phyloP scores from a whole-genome alignment of 2,113 vertebrate species.

The Triplophysa siluroides region DNA sequence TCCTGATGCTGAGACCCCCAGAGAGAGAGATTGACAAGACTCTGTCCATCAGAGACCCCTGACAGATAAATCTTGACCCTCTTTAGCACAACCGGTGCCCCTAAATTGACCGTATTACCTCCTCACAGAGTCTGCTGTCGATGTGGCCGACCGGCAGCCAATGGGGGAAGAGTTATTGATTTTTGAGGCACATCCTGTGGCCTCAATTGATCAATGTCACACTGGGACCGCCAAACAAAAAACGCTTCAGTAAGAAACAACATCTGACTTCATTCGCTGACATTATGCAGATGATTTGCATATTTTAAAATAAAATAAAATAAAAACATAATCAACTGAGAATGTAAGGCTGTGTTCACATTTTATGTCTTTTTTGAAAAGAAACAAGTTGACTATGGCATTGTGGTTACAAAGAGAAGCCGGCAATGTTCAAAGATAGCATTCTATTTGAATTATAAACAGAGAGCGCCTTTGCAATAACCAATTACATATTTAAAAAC shows the following conservation, averaged over 20 bases:
- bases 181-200: constrained; percentile 4
- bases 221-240: background rate
- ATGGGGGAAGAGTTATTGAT: constrained; percentile 33
- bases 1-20: background rate
- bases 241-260: background rate
- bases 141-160: constrained; percentile 24
- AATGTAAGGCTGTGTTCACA: too few species aligned
- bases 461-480: too few species aligned
- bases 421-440: too few species aligned
- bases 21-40: constrained; percentile 3
- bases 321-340: too few species aligned
- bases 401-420: too few species aligned
- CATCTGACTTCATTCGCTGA: too few species aligned
- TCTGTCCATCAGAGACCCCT: constrained; percentile 3
- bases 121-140: constrained; percentile 33
- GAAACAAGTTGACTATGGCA: too few species aligned
- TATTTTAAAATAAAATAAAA: too few species aligned
- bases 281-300: too few species aligned
- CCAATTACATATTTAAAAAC: too few species aligned
- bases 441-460: too few species aligned
- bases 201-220: constrained; percentile 38
- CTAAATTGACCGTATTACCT: constrained; percentile 19
- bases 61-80: constrained; percentile 31
- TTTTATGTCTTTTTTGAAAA: too few species aligned
- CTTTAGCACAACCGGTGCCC: constrained; percentile 12